phyloP scores from a whole-genome alignment of 92 coral and sea anemone genomes.

The Siderastrea radians region DNA sequence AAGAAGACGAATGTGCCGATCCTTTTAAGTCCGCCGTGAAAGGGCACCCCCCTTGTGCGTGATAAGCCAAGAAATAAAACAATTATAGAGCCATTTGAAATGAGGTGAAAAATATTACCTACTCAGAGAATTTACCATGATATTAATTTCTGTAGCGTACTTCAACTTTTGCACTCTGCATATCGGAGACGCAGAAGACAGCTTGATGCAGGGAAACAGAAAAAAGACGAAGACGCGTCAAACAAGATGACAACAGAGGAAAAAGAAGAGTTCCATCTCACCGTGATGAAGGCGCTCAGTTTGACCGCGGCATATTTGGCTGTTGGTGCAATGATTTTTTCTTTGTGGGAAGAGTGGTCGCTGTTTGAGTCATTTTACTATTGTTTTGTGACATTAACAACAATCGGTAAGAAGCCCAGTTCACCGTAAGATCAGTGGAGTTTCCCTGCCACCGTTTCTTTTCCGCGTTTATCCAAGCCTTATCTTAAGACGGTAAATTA shows the following conservation, averaged over 20 bases:
- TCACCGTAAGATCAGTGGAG: too few species aligned
- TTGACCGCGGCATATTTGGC: constrained; percentile 64
- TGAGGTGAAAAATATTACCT: too few species aligned
- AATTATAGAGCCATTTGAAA: too few species aligned
- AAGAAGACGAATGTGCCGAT: too few species aligned
- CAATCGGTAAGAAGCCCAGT: constrained; percentile 69
- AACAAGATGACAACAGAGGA: background rate
- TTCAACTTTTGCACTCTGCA: constrained; percentile 51
- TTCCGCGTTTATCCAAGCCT: too few species aligned
- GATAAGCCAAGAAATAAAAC: too few species aligned
- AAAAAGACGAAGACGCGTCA: constrained; percentile 70
- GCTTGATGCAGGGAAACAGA: constrained; percentile 33
- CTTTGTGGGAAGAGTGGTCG: constrained; percentile 80
- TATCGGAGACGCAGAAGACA: constrained; percentile 66
- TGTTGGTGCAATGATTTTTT: constrained; percentile 73
- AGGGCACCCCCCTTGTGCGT: too few species aligned
- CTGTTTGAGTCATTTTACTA: constrained; percentile 87
- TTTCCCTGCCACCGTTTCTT: too few species aligned
- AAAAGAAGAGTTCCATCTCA: constrained; percentile 45
- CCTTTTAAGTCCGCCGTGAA: too few species aligned
- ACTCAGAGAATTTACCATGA: too few species aligned
- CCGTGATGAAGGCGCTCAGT: constrained; percentile 42
- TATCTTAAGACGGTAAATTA: background rate
- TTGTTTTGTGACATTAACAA: constrained; percentile 82
- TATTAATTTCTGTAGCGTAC: constrained; percentile 4